Percentiles rank a stretch among this genome's conserved stretches.
These are phyloP conservation scores for Adelphocoris suturalis DNA, from an alignment of 2,888 invertebrate genomes.

Conservation along the genomic window DNA sequence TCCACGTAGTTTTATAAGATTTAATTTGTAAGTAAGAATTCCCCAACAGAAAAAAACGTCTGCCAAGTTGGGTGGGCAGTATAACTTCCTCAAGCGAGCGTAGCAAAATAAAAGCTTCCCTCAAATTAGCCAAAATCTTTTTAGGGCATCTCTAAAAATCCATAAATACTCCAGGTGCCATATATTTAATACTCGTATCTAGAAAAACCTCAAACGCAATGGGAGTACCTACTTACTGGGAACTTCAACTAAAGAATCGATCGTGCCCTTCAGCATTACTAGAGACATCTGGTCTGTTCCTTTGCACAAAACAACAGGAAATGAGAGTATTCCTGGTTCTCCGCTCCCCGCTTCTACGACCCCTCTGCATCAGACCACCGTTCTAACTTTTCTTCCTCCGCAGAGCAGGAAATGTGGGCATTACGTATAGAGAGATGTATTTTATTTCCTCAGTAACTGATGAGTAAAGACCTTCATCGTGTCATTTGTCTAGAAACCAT, in stretches of 20 bases:
- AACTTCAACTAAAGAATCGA: neutral
- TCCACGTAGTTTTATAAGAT: too few species aligned
- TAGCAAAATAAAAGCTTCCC: too few species aligned
- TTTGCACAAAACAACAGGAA: conserved; percentile 50
- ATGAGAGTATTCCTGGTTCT: conserved; percentile 12
- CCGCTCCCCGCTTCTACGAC: neutral
- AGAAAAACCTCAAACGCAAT: too few species aligned
- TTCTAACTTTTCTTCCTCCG: conserved; percentile 5
- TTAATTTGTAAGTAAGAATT: too few species aligned
- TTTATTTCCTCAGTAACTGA: neutral
- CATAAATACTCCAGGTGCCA: too few species aligned
- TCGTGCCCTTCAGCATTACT: neutral
- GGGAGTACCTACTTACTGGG: neutral
- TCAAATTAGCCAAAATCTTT: too few species aligned
- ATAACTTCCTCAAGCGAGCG: too few species aligned
- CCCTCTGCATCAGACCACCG: neutral
- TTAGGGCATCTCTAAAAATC: too few species aligned
- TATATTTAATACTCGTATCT: too few species aligned
- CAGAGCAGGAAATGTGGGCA: conserved; percentile 2
- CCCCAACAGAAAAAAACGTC: too few species aligned
- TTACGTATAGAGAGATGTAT: neutral
- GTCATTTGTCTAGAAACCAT: too few species aligned
- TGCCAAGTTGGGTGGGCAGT: too few species aligned
- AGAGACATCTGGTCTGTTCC: conserved; percentile 17
- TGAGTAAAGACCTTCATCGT: neutral